Percentiles rank a stretch among this genome's conserved stretches.
Evolutionary conservation across 1,140 invertebrate genomes (phyloP).

Genomic region (Drosophila tristis): DNA sequence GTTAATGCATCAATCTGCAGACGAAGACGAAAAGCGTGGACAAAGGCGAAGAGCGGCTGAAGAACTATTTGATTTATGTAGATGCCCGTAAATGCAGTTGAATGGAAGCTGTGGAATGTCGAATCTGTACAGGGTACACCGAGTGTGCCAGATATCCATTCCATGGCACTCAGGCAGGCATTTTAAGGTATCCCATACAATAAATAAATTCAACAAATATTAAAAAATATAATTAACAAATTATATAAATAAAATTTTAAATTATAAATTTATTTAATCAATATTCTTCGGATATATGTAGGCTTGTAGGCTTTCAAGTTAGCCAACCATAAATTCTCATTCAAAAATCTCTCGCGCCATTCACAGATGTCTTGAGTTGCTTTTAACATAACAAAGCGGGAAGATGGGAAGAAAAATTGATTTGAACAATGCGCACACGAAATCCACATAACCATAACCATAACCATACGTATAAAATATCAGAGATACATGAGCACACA

Average conservation of each 20-base stretch:
- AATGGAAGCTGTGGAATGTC: conserved; percentile 30
- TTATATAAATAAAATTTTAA: too few species aligned
- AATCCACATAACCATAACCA: conserved; percentile 44
- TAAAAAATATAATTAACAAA: too few species aligned
- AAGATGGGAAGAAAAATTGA: conserved; percentile 42
- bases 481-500: conserved; percentile 37
- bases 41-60: conserved; percentile 25
- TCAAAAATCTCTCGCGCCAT: conserved; percentile 13
- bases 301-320: too few species aligned
- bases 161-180: too few species aligned
- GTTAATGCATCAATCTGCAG: conserved; percentile 55
- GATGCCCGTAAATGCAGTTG: conserved; percentile 31
- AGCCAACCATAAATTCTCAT: neutral
- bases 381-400: conserved; percentile 37
- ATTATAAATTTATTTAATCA: too few species aligned
- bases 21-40: conserved; percentile 23
- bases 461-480: conserved; percentile 29
- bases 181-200: too few species aligned
- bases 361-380: conserved; percentile 13
- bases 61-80: conserved; percentile 76
- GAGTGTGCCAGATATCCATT: conserved; percentile 4
- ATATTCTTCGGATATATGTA: too few species aligned
- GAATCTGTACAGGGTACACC: conserved; percentile 9
- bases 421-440: conserved; percentile 48
- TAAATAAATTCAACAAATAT: too few species aligned